Conservation (phyloP, 2,888 invertebrate genomes). For the Gortyna flavago region DNA sequence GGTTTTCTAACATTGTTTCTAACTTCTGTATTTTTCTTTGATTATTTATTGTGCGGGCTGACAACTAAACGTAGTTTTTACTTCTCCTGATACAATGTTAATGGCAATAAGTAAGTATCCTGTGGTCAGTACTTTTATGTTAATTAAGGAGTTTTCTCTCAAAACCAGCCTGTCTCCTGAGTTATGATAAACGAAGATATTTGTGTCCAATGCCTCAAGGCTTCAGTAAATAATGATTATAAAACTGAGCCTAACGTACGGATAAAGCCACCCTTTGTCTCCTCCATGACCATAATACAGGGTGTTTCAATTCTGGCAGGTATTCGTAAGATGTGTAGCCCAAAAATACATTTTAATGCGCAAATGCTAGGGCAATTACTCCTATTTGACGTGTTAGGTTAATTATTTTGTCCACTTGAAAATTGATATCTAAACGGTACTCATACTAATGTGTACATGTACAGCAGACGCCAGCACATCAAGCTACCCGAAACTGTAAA, state of each 20-base stretch:
- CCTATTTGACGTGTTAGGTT: background rate
- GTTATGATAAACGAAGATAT: background rate
- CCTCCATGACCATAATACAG: no score
- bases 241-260: no score
- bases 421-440: background rate
- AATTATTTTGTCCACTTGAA: background rate
- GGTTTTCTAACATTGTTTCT: background rate
- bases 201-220: background rate
- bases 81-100: slow-evolving; percentile 16
- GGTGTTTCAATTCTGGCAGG: background rate
- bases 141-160: slow-evolving; percentile 6
- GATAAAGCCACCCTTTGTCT: background rate
- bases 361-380: background rate
- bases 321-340: background rate
- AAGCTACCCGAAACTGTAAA: no score
- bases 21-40: background rate
- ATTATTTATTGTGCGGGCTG: no score
- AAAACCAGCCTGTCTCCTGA: background rate
- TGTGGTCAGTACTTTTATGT: slow-evolving; percentile 1
- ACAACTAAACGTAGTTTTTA: slow-evolving; percentile 47
- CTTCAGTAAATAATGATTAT: no score
- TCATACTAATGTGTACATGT: no score
- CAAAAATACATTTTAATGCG: background rate
- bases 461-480: no score
- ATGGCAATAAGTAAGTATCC: slow-evolving; percentile 19